Evolutionary conservation across 2,113 vertebrate species (phyloP), one percentile per base, ranked within the genome.

Genomic region (Cyanoderma ruficeps): DNA sequence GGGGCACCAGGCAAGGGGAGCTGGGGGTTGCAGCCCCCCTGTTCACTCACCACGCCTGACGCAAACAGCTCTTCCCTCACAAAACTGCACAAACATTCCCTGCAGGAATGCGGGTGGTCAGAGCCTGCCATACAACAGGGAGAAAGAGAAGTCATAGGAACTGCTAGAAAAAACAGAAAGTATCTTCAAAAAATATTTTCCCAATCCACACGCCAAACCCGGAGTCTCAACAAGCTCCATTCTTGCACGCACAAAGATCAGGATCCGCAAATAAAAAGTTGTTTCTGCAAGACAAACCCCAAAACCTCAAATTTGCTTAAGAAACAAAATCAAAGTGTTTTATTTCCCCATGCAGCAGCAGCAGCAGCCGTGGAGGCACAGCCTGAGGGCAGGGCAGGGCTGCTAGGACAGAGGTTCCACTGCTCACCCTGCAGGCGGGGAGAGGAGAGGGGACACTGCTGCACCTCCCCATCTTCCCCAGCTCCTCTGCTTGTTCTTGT

Each of bases 281-380:
- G 88, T 88, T 93, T 94, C 90, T 97, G 79, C 85, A 95, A 95
- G 93, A 93, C 83, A 94, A 97, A 96, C 94, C 95, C 94, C 94
- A 93, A 96, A 96, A 87, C 94, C 94, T 94, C 95, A 96, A 89
- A 94, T 94, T 81, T 96, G 90, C 88, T 95, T 94, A 90, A 88
- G 79, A 95, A 94, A 89, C 77, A 87, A 84, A 96, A 95, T 96
- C 87, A 92, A 87, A 95, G 94, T 84, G 75, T 39, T 96, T 91
- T 87, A 84, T 96, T 97, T 94, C 93, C 74, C 82, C 28, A 33
- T 16, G 69, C 50, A 78, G 72, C 46, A 72, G 13, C 46, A 72
- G 13, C 56, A 44, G 80, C 39, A 60, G 69, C 19, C 22, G 25
- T 33, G 55, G 22, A 19, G 46, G 68, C 44, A 4, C 44, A 4